phyloP scores from a whole-genome alignment of 2,113 vertebrate genomes.

The Connochaetes taurinus region DNA sequence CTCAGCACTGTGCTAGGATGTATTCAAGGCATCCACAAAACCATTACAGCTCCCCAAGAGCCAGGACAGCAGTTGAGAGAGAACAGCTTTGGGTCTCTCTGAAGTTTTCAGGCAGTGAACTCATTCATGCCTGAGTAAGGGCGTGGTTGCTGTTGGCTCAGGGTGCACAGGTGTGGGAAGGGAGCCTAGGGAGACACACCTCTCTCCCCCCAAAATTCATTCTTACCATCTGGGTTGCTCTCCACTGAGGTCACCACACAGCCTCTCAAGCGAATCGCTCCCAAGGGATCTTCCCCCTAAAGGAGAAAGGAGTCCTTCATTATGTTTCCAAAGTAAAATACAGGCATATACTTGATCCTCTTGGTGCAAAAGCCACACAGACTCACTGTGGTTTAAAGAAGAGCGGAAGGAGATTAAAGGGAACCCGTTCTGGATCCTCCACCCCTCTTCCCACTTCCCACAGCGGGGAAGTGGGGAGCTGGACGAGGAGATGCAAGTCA shows the following conservation, averaged over 20 bases:
- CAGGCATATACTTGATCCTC: neutral
- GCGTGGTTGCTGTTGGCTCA: neutral
- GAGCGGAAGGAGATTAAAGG: neutral
- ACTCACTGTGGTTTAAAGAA: neutral
- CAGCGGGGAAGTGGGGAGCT: fast-evolving
- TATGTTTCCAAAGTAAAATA: neutral
- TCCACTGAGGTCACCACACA: slow-evolving; percentile 94
- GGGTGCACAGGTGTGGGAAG: neutral
- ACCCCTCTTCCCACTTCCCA: neutral
- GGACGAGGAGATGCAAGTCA: neutral
- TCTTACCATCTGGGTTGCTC: slow-evolving; percentile 89
- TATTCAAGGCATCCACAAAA: neutral
- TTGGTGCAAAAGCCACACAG: neutral
- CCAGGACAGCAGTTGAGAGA: neutral
- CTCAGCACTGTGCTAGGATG: neutral
- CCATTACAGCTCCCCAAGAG: neutral
- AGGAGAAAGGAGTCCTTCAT: neutral
- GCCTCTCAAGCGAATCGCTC: slow-evolving; percentile 91
- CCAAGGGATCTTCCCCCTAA: slow-evolving; percentile 88
- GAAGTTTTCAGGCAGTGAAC: neutral
- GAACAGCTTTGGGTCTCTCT: neutral
- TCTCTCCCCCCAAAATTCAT: neutral
- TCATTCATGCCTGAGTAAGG: neutral
- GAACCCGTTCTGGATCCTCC: neutral
- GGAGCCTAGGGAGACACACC: neutral